Evolutionary conservation across 2,888 invertebrate genomes (phyloP).

Genomic region (Oligia strigilis): DNA sequence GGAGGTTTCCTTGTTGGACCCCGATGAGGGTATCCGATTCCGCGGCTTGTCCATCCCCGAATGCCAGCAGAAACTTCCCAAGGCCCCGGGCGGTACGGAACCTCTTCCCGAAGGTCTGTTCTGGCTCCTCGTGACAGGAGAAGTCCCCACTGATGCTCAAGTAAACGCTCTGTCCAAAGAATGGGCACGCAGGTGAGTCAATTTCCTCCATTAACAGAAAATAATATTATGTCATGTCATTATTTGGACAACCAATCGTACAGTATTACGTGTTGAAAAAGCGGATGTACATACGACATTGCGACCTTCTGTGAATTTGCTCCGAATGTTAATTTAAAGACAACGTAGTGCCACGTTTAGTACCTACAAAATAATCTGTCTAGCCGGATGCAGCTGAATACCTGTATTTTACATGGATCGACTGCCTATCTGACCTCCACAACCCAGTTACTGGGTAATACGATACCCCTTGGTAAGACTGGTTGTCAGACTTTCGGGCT

Average conservation of each 20-base stretch:
- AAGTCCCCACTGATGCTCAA: constrained; percentile 93
- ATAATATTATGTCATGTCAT: background rate
- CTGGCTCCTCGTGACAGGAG: constrained; percentile 94
- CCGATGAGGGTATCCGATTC: constrained; percentile 98
- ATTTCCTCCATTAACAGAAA: background rate
- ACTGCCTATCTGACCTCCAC: no score
- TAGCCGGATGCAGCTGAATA: no score
- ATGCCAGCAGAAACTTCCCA: constrained; percentile 93
- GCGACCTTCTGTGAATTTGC: background rate
- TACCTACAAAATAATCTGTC: background rate
- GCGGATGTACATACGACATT: background rate
- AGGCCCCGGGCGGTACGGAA: constrained; percentile 92
- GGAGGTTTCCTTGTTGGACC: constrained; percentile 98
- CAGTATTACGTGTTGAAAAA: constrained; percentile 1
- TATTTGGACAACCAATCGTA: background rate
- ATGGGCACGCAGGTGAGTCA: constrained; percentile 92
- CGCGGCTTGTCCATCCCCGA: constrained; percentile 97
- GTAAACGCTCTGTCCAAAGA: constrained; percentile 94
- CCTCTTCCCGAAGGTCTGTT: constrained; percentile 95
- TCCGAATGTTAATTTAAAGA: background rate
- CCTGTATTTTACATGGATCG: no score
- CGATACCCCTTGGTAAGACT: no score
- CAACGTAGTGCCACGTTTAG: background rate
- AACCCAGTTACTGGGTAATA: no score
- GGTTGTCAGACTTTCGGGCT: no score